Percentiles rank a stretch among this genome's conserved stretches.
These are phyloP conservation scores for Hylyphantes graminicola DNA, from an alignment of 1,140 invertebrate genomes.

Conservation along the genomic window DNA sequence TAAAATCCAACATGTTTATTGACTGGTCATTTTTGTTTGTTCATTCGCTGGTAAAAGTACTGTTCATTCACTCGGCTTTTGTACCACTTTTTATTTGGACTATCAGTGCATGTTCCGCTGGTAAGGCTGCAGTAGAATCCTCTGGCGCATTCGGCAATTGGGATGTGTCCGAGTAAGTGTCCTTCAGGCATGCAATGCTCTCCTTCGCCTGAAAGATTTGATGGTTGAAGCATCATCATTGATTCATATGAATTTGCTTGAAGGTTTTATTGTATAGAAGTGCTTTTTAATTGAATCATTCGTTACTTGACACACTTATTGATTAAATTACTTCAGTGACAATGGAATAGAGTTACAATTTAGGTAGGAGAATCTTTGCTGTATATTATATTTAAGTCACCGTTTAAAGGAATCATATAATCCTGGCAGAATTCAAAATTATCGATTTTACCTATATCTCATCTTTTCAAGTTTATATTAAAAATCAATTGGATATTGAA, in stretches of 20 bases:
- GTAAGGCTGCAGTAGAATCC: conserved; percentile 12
- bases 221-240: not conserved
- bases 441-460: no score
- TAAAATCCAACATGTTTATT: no score
- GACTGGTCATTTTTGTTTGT: no score
- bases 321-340: not conserved
- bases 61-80: no score
- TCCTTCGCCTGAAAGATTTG: not conserved
- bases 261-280: not conserved
- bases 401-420: no score
- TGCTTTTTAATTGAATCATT: no score
- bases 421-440: no score
- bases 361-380: not conserved
- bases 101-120: not conserved
- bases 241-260: not conserved
- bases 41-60: no score
- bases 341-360: not conserved
- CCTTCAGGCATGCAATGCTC: conserved; percentile 12
- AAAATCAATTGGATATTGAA: no score
- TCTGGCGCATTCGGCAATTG: conserved; percentile 11
- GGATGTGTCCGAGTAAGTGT: not conserved
- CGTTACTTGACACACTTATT: not conserved
- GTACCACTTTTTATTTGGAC: no score
- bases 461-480: no score
- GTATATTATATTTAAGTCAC: no score